phyloP scores from a whole-genome alignment of 2,888 invertebrate genomes.

The Nipponacmea schrenckii region DNA sequence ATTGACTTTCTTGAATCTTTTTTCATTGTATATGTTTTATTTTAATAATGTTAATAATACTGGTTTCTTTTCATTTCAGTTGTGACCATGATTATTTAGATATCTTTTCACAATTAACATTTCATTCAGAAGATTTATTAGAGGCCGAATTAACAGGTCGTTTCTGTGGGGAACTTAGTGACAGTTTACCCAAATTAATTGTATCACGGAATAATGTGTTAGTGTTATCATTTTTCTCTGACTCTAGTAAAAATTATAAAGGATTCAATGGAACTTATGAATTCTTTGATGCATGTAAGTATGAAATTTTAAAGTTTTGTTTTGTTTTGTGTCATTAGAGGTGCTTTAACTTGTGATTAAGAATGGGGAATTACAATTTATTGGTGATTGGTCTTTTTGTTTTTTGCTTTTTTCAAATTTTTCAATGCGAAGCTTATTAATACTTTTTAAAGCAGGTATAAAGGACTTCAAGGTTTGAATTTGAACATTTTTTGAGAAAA shows the following conservation, averaged over 20 bases:
- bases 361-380: no score
- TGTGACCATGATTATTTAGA: slow-evolving; percentile 98
- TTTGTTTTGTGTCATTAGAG: no score
- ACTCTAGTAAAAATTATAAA: slow-evolving; percentile 68
- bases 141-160: slow-evolving; percentile 95
- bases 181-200: slow-evolving; percentile 79
- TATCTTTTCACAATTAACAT: slow-evolving; percentile 87
- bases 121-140: slow-evolving; percentile 75
- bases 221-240: slow-evolving; percentile 93
- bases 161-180: slow-evolving; percentile 83
- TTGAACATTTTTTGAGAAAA: no score
- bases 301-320: background rate
- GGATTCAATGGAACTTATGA: slow-evolving; percentile 87
- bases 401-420: no score
- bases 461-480: no score
- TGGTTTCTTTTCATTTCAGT: slow-evolving; percentile 71
- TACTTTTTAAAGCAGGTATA: no score
- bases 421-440: no score
- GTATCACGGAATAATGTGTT: slow-evolving; percentile 93
- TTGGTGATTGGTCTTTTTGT: no score
- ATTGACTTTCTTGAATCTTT: background rate
- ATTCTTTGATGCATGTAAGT: slow-evolving; percentile 94
- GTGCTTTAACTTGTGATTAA: no score
- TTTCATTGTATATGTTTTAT: background rate
- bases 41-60: no score